Evolutionary conservation across 2,888 invertebrate species (phyloP), one percentile per base, ranked within the genome.

Genomic region (Dolichomitus sp.): DNA sequence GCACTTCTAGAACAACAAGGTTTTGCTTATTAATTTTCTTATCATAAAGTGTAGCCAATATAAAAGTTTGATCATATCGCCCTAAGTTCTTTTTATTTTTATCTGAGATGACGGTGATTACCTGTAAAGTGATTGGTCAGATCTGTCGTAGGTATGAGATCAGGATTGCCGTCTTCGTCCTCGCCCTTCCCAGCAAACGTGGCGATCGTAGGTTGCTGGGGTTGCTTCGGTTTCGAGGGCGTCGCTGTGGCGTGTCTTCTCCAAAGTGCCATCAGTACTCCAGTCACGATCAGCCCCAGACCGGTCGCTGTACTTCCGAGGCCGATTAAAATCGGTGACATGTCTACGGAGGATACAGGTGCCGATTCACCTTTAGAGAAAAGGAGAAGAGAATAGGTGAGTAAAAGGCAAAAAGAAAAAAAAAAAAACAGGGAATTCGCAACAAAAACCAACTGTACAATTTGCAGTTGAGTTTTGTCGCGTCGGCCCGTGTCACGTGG

Each of bases 231-330:
- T 74, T 90, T 91, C 4, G 90, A 85, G 7, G 91, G 91, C 40
- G 90, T 90, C 14, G 90, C 89, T 12, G 89, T 87, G 40, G 93
- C 92, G 85, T 93, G 92, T 88, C 91, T 89, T 85, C 92, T 90
- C 93, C 93, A 93, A 37, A 93, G 91, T 12, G 93, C 93, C 93
- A 93, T 93, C 80, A 93, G 87, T 52, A 93, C 93, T 37, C 93
- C 93, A 84, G 92, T 92, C 88, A 93, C 93, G 89, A 93, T 92
- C 86, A 93, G 89, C 68, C 93, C 93, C 77, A 93, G 88, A 76
- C 93, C 93, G 79, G 93, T 93, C 14, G 93, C 93, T 72, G 93
- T 93, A 40, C 93, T 93, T 30, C 93, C 93, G 40, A 93, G 89
- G 27, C 93, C 93, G 88, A 93, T 93, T 86, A 93, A 88, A 83